Base-by-base conservation (phyloP, 1,140 invertebrate genomes). In the Physella acuta region DNA sequence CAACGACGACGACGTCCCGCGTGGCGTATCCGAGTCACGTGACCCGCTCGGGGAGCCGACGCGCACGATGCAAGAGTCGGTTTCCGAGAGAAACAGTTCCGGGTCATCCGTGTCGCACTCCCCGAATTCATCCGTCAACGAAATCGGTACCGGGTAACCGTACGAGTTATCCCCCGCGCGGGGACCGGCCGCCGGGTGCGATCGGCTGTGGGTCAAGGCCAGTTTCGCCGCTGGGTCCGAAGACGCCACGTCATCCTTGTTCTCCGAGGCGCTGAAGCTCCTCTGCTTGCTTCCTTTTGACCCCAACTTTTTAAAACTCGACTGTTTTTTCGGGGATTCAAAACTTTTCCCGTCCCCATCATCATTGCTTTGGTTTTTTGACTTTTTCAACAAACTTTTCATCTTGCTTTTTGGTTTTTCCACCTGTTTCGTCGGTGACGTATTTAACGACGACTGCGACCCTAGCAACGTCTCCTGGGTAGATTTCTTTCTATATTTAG, bases 401-500 rank as follows among this genome's bases (percentile, higher is more conserved):
- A 68, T 34, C 36, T 58, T 56, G 24, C 17, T 33, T 59, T 68
- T 68, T 2, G 52, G 20, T n/a, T 68, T 68, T 20, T 68, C 65
- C 31, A 58, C 2, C 34, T 52, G 5, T 58, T 26, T 55, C 20
- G 26, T 14, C 28, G 65, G 65, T 2, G 52, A 39, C 33, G 36
- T 5, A 8, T 44, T 24, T 52, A 16, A 17, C 14, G 65, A 30
- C n/a, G 11, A 4, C 3, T 2, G 30, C 2, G 24, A 5, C 11
- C 3, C 11, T 11, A 3, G 30, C 4, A n/a, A 2, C 4, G 4
- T 1, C 5, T 33, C 55, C 30, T 30, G 31, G 2, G 53, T 30
- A 8, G 65, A 68, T 58, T 59, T 68, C 30, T 68, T 68, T 24
- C 65, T 36, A n/a, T 59, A 68, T 53, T 68, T 70, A 3, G 33